Base-by-base conservation (phyloP, 2,797 vertebrate species). In the Erethizon dorsatum region DNA sequence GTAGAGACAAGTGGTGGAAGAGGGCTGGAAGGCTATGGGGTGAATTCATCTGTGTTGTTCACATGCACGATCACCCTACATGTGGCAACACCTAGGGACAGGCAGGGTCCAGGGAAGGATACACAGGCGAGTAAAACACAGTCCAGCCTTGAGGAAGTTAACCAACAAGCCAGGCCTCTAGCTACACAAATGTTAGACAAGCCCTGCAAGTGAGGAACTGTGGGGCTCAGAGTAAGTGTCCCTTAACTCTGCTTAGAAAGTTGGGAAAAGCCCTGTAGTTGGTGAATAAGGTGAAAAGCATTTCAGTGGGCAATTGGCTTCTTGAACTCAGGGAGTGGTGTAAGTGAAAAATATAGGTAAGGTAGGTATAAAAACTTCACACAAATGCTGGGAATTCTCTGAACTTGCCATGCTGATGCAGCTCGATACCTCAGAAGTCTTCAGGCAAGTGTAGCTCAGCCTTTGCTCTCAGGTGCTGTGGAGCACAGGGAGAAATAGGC, bases 11-110 rank as follows among this genome's bases (percentile, higher is more conserved):
- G 22, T 12, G 31, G 57, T 5, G 13, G 31, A 50, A 83, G 41
- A 84, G 12, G 10, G 31, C 37, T 52, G 15, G 22, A 12, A 54
- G 50, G 56, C 14, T 45, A 6, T 1, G 2, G 41, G 41, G 28
- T 4, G 10, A 61, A 67, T 50, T 86, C 3, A 0, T 37, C 3
- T 24, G 1, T 9, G 20, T 33, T 28, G 33, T 41, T 11, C 22
- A 20, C 18, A 54, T 0, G 31, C 17, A 0, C 2, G 54, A n/a
- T 47, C 4, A 24, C 13, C 41, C 22, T 17, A 31, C 24, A 5
- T 41, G 0, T 17, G 56, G 11, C 50, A 45, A 31, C 1, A 9
- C 13, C 22, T 28, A 33, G 59, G 50, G 45, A 50, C 37, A 54
- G 37, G 7, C 9, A 4, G 20, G 37, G 47, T 61, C 33, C 0